phyloP scores from a whole-genome alignment of 2,113 vertebrate species.

The Stigmatopora argus region DNA sequence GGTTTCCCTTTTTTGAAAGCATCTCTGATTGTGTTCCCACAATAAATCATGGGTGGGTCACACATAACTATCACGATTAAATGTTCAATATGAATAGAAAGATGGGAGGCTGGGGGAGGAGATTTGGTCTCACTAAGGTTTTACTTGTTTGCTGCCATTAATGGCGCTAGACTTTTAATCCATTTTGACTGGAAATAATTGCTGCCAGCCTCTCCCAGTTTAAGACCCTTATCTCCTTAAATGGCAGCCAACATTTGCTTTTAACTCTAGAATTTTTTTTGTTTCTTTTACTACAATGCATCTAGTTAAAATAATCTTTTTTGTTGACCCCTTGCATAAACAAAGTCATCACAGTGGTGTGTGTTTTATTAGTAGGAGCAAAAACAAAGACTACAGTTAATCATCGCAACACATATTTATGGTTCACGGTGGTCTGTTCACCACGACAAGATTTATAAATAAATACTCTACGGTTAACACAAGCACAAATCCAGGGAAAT shows the following conservation, averaged over 20 bases:
- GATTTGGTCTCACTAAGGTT: no score
- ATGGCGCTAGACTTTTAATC: no score
- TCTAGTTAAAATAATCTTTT: slow-evolving; percentile 10
- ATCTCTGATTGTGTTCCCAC: not conserved
- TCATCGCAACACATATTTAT: slow-evolving; percentile 12
- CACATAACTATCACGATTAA: not conserved
- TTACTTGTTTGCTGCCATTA: no score
- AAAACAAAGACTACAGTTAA: slow-evolving; percentile 1
- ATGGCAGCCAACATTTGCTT: not conserved
- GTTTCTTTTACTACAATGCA: not conserved
- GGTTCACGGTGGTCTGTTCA: slow-evolving; percentile 10
- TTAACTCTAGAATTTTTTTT: not conserved
- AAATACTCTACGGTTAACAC: slow-evolving; percentile 1
- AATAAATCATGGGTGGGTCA: not conserved
- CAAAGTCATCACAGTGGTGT: not conserved
- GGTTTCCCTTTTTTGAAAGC: not conserved
- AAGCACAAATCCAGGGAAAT: not conserved
- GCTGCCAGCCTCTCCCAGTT: no score
- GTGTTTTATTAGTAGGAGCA: not conserved
- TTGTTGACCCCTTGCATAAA: slow-evolving; percentile 1
- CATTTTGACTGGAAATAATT: no score
- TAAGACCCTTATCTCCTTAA: no score
- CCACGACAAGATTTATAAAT: slow-evolving; percentile 2
- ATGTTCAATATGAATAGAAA: no score
- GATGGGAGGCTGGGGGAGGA: no score